Base-by-base conservation (phyloP, 2,797 vertebrate species). In the Muscicapa comitata region DNA sequence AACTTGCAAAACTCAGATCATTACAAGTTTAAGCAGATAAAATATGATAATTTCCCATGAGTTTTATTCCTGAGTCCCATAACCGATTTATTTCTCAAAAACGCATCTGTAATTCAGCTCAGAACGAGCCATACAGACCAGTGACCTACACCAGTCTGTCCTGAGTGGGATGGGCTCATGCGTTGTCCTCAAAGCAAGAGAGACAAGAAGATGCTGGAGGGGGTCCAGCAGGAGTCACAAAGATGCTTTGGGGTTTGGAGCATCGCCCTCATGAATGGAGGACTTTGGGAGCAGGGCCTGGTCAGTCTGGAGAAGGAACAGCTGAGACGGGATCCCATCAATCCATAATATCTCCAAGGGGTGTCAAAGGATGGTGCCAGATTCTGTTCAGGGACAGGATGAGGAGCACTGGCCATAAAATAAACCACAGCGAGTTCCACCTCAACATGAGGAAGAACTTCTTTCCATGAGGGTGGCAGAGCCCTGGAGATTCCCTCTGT, bases 1-100 rank as follows among this genome's bases (percentile, higher is more conserved):
- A 50, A 50, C 2, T 1, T 31, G 54, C 31, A 13, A 37, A 47
- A 33, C 0, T 7, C n/a, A 28, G 28, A 17, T 9, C 4, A 3
- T 0, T 4, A 17, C 3, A 35, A 42, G 3, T 2, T 6, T 4
- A 24, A 66, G 51, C 19, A 43, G 31, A 9, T 29, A 38, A 80
- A 75, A 75, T 2, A 1, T 0, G 13, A 4, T 3, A 0, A 28
- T 11, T 15, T 23, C 54, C 6, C 35, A 11, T 25, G 11, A 13
- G 38, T 50, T 33, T 40, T 40, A 8, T 18, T 53, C 5, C 26
- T 0, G 5, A 55, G 29, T 10, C 11, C 5, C 5, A 2, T 2
- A 25, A 29, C 6, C 16, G 1, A 24, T 12, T n/a, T 51, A 9
- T 57, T 90, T 53, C 50, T 42, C 18, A 18, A 26, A 35, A 51